phyloP scores from a whole-genome alignment of 2,888 invertebrate species.

The Plutella xylostella region DNA sequence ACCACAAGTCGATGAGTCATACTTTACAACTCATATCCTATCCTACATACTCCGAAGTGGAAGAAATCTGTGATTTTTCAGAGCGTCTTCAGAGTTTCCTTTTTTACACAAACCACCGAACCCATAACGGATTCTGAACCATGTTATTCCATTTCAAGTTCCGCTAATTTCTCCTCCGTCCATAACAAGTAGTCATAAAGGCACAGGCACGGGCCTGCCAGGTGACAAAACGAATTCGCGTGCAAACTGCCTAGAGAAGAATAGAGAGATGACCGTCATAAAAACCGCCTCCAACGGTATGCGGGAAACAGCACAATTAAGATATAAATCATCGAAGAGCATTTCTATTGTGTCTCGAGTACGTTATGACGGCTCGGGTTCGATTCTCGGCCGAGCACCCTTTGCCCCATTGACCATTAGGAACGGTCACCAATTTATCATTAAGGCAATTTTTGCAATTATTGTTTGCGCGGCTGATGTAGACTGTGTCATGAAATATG shows the following conservation, averaged over 20 bases:
- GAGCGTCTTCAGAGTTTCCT: too few species aligned
- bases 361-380: constrained; percentile 61
- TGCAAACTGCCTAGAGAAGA: constrained; percentile 28
- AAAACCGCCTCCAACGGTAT: constrained; percentile 43
- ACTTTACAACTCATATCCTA: too few species aligned
- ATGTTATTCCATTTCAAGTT: too few species aligned
- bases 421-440: constrained; percentile 68
- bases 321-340: constrained; percentile 63
- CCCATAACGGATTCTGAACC: too few species aligned
- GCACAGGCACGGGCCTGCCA: too few species aligned
- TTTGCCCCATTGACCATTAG: constrained; percentile 55
- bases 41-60: too few species aligned
- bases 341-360: constrained; percentile 49
- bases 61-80: too few species aligned
- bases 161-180: too few species aligned
- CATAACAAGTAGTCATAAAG: too few species aligned
- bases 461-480: constrained; percentile 53
- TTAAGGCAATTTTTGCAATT: constrained; percentile 69
- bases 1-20: too few species aligned
- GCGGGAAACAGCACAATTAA: constrained; percentile 49
- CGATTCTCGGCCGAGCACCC: constrained; percentile 48
- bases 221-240: constrained; percentile 1
- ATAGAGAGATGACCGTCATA: constrained; percentile 39
- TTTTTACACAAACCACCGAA: too few species aligned
- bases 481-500: constrained; percentile 25